A percentile compares a stretch with the other conserved stretches of the same genome.
Evolutionary conservation across 2,113 vertebrate species (phyloP).

Genomic region (Malurus cyaneus): DNA sequence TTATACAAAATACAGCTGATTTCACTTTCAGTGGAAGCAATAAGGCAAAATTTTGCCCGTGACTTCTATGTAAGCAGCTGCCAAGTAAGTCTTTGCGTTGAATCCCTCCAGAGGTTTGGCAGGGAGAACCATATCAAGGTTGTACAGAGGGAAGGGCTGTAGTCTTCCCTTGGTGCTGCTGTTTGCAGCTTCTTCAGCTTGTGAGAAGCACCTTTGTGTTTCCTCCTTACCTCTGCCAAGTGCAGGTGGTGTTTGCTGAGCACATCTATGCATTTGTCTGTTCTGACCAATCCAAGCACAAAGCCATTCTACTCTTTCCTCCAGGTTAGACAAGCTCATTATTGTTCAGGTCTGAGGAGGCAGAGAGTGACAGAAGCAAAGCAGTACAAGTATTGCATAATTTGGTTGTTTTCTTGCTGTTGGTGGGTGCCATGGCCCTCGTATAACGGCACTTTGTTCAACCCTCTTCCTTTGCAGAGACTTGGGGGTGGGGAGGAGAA

Average conservation of each 20-base stretch:
- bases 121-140: neutral
- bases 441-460: neutral
- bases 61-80: neutral
- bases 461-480: neutral
- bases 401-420: neutral
- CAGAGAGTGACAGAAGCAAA: neutral
- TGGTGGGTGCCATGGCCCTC: neutral
- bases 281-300: neutral
- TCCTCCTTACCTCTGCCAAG: neutral
- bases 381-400: neutral
- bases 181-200: neutral
- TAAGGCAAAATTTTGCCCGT: neutral
- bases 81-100: rapidly evolving
- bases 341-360: neutral
- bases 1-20: neutral
- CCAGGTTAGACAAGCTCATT: neutral
- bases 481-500: neutral
- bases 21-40: neutral
- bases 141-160: rapidly evolving
- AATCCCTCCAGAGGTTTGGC: neutral
- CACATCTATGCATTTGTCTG: neutral
- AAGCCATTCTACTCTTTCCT: neutral
- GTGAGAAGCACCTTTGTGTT: neutral
- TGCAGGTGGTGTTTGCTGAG: neutral
- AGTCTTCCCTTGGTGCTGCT: neutral